phyloP scores from a whole-genome alignment of 2,797 vertebrate genomes.

The Aeoliscus strigatus region DNA sequence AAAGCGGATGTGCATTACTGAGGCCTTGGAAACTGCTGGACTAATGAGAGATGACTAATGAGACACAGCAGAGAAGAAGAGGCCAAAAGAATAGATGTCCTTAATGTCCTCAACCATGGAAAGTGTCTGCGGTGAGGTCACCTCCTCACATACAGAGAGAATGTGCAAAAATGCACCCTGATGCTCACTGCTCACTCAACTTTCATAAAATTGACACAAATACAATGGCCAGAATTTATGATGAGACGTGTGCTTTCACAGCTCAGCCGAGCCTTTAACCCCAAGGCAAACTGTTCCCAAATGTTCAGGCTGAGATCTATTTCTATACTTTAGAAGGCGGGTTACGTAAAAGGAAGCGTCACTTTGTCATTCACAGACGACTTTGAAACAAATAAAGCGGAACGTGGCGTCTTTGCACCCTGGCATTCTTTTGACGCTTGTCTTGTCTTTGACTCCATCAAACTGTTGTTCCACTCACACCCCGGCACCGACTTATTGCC shows the following conservation, averaged over 20 bases:
- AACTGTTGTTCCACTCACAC: slow-evolving; percentile 50
- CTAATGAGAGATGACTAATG: slow-evolving; percentile 32
- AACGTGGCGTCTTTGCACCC: slow-evolving; percentile 33
- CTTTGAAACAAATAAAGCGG: slow-evolving; percentile 28
- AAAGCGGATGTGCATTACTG: slow-evolving; percentile 19
- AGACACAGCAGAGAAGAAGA: slow-evolving; percentile 14
- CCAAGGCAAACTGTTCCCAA: too few relatives aligned
- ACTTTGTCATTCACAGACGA: slow-evolving; percentile 4
- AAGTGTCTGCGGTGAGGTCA: too few relatives aligned
- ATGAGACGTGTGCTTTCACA: neutral
- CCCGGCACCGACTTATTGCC: slow-evolving; percentile 54
- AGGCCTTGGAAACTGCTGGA: slow-evolving; percentile 18
- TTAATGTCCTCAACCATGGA: slow-evolving; percentile 6
- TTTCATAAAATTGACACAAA: neutral
- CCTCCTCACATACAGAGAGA: too few relatives aligned
- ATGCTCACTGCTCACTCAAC: too few relatives aligned
- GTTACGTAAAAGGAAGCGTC: neutral
- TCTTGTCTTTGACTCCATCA: slow-evolving; percentile 53
- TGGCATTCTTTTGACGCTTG: slow-evolving; percentile 24
- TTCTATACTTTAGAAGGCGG: neutral
- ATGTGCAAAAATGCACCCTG: too few relatives aligned
- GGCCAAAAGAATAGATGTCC: slow-evolving; percentile 21
- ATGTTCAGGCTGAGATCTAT: neutral
- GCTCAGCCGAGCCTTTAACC: too few relatives aligned
- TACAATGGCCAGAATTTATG: neutral